Evolutionary conservation across 2,113 vertebrate genomes (phyloP).

Genomic region (Electrona antarctica): DNA sequence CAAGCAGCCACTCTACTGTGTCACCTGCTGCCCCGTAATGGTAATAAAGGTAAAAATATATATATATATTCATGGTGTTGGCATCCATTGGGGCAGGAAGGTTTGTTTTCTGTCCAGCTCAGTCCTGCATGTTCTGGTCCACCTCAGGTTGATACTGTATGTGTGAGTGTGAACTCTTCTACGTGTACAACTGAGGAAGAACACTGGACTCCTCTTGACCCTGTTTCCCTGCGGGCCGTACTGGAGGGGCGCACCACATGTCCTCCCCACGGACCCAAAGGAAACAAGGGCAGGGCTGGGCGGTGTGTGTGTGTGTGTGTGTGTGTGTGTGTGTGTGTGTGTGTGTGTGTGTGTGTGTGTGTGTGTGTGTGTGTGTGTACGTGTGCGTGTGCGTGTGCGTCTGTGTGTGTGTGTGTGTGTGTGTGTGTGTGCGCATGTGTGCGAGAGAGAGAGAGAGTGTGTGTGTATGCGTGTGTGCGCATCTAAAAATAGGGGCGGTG

Average conservation of each 20-base stretch:
- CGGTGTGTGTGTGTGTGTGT: conserved; percentile 9
- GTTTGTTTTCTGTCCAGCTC: too few species aligned
- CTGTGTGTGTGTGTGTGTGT: conserved; percentile 22
- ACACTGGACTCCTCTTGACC: conserved; percentile 38
- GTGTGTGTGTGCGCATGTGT: conserved; percentile 7
- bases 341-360: conserved; percentile 10
- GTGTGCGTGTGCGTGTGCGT: conserved; percentile 22
- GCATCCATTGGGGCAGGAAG: too few species aligned
- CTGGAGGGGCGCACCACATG: conserved; percentile 57
- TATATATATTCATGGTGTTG: too few species aligned
- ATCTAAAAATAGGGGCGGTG: conserved; percentile 76
- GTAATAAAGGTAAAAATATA: too few species aligned
- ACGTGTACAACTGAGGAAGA: conserved; percentile 29
- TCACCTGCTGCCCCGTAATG: too few species aligned
- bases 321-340: conserved; percentile 6
- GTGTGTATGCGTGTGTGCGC: conserved; percentile 22
- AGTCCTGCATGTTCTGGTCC: too few species aligned
- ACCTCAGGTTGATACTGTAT: too few species aligned
- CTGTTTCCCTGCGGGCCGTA: conserved; percentile 47
- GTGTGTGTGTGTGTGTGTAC: conserved; percentile 4
- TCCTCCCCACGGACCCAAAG: conserved; percentile 62
- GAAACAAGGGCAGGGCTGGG: conserved; percentile 60
- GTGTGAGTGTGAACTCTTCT: neutral
- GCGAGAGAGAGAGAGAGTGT: too few species aligned
- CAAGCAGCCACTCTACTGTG: too few species aligned